These are phyloP conservation scores for Perizoma flavofasciatum DNA, from an alignment of 2,888 invertebrate genomes.

Conservation along the genomic window DNA sequence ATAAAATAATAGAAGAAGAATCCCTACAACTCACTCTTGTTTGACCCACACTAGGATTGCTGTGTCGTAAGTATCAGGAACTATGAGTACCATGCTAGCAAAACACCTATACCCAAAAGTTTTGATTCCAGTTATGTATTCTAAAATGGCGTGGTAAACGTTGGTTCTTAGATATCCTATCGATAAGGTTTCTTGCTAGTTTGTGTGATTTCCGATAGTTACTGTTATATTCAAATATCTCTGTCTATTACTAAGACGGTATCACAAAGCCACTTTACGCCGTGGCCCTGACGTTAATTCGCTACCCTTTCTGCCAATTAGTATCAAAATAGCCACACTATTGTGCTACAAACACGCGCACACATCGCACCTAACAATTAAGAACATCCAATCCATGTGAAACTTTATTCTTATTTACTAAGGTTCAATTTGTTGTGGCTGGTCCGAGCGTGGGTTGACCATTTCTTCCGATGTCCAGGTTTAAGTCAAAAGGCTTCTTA, in stretches of 20 bases:
- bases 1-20: too few species aligned
- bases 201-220: slow-evolving; percentile 24
- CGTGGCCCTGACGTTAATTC: slow-evolving; percentile 80
- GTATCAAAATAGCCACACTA: slow-evolving; percentile 82
- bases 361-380: slow-evolving; percentile 68
- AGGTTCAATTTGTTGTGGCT: slow-evolving; percentile 44
- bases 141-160: too few species aligned
- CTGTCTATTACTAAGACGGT: slow-evolving; percentile 45
- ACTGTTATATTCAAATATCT: slow-evolving; percentile 25
- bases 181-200: too few species aligned
- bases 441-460: slow-evolving; percentile 53
- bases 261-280: slow-evolving; percentile 69
- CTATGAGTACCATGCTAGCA: too few species aligned
- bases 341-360: slow-evolving; percentile 73
- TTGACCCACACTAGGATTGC: too few species aligned
- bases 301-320: slow-evolving; percentile 84
- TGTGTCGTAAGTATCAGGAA: too few species aligned
- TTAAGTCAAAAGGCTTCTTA: slow-evolving; percentile 84
- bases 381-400: slow-evolving; percentile 38
- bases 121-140: too few species aligned
- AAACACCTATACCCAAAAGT: too few species aligned
- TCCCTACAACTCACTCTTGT: too few species aligned
- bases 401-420: slow-evolving; percentile 46
- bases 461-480: slow-evolving; percentile 68
- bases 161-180: too few species aligned